Base-by-base conservation (phyloP, 2,797 vertebrate species). In the Mus minutoides region DNA sequence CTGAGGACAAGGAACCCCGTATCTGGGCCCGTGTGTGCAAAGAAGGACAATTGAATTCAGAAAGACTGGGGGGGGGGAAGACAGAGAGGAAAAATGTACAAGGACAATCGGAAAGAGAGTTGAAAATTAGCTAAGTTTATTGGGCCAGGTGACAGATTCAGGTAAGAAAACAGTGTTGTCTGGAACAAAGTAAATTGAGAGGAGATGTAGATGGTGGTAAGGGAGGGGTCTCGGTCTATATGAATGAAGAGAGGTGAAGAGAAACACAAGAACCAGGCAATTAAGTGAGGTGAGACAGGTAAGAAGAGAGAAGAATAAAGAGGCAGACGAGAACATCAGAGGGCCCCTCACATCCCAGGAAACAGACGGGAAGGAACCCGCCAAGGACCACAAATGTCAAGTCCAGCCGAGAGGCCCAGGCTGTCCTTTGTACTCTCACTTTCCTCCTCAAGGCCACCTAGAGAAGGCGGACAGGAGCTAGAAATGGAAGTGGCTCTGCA, bases 351-450 rank as follows among this genome's bases (percentile, higher is more conserved):
- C n/a, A 56, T 60, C 67, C 31, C 87, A 49, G 82, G 37, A 79
- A 13, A 24, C 58, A 34, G 88, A 19, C 21, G 75, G 73, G 82
- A 77, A 64, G 84, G 77, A 75, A 89, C 58, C 40, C 71, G 5
- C 76, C 24, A 5, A 43, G 77, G 92, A 62, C 78, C 85, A 82
- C 90, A 19, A 31, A 88, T 10, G 85, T 78, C 95, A 71, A 34
- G 46, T 82, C 43, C 19, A 29, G 54, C 6, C 3, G 37, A 1
- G 75, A 82, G 75, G 60, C 62, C 19, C 69, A 11, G 31, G n/a
- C 34, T 58, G 87, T 78, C 96, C 93, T 88, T n/a, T 58, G 52
- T 17, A 73, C 71, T 19, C n/a, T 88, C 86, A 60, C 34, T 34
- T 60, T 78, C 21, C 71, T 46, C 67, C 71, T 40, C 67, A 62